Evolutionary conservation across 2,113 vertebrate species (phyloP).

Genomic region (Triplophysa dalaica): DNA sequence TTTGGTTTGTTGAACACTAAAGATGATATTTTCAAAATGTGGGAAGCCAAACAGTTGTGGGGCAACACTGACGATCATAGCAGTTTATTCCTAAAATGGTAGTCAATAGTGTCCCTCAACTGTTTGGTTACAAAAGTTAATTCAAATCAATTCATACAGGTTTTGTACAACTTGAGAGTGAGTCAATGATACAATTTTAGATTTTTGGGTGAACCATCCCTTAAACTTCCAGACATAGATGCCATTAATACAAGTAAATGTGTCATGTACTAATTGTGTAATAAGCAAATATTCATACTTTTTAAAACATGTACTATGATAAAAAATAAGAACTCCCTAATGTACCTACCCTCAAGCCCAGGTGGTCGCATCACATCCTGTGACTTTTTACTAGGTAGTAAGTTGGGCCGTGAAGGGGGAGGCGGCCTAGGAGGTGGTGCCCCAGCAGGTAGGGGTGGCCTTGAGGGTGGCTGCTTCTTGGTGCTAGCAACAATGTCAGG

Average conservation of each 20-base stretch:
- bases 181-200: too few relatives aligned
- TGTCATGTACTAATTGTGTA: neutral
- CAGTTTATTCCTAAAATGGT: too few relatives aligned
- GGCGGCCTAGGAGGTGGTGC: conserved; percentile 89
- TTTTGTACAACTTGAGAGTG: too few relatives aligned
- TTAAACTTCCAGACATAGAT: neutral
- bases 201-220: too few relatives aligned
- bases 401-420: conserved; percentile 83
- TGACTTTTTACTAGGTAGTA: conserved; percentile 87
- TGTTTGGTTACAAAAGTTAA: too few relatives aligned
- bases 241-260: neutral
- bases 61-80: too few relatives aligned
- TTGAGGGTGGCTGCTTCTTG: conserved; percentile 87
- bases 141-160: too few relatives aligned
- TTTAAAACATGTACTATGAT: neutral
- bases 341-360: conserved; percentile 81
- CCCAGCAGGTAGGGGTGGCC: conserved; percentile 85
- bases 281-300: neutral
- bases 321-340: neutral
- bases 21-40: too few relatives aligned
- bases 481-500: conserved; percentile 98
- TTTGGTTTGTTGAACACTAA: too few relatives aligned
- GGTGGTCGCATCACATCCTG: conserved; percentile 81
- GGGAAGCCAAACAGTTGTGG: too few relatives aligned
- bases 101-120: too few relatives aligned